Conservation (phyloP, 2,888 invertebrate species). For the Eupeodes latifasciatus region DNA sequence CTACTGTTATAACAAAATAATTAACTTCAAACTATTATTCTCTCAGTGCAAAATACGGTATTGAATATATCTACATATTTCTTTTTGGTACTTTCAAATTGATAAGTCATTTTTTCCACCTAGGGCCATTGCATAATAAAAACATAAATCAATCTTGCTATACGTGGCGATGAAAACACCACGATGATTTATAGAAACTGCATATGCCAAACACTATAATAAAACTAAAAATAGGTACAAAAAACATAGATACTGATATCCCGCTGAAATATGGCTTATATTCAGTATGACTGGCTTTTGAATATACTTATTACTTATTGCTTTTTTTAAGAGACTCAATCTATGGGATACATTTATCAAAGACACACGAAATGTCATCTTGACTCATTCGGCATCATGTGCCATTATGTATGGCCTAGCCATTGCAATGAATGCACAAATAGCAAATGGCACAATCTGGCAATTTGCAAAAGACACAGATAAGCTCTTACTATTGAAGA, state of each 20-base stretch:
- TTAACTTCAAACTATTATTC: not conserved
- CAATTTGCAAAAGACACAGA: slow-evolving; percentile 62
- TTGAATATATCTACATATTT: slow-evolving; percentile 26
- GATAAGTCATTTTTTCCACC: slow-evolving; percentile 44
- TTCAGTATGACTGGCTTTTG: slow-evolving; percentile 37
- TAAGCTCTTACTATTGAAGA: slow-evolving; percentile 57
- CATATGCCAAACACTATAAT: not conserved
- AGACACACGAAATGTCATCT: slow-evolving; percentile 64
- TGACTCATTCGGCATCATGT: slow-evolving; percentile 44
- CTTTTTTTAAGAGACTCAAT: slow-evolving; percentile 36
- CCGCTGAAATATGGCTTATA: slow-evolving; percentile 46
- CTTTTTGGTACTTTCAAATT: slow-evolving; percentile 31
- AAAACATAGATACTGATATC: not conserved
- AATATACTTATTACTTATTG: slow-evolving; percentile 50
- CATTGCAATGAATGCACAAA: slow-evolving; percentile 56
- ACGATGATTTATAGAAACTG: slow-evolving; percentile 37
- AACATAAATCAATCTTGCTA: slow-evolving; percentile 45
- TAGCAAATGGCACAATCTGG: slow-evolving; percentile 58
- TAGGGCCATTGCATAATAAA: slow-evolving; percentile 8
- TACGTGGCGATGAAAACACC: slow-evolving; percentile 27
- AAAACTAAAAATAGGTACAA: not conserved
- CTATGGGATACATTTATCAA: slow-evolving; percentile 66
- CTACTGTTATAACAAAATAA: not conserved
- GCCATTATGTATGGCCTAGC: not conserved
- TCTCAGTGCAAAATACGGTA: not conserved